phyloP scores from a whole-genome alignment of 2,888 invertebrate genomes.

The Mesodorylaimus sp. region DNA sequence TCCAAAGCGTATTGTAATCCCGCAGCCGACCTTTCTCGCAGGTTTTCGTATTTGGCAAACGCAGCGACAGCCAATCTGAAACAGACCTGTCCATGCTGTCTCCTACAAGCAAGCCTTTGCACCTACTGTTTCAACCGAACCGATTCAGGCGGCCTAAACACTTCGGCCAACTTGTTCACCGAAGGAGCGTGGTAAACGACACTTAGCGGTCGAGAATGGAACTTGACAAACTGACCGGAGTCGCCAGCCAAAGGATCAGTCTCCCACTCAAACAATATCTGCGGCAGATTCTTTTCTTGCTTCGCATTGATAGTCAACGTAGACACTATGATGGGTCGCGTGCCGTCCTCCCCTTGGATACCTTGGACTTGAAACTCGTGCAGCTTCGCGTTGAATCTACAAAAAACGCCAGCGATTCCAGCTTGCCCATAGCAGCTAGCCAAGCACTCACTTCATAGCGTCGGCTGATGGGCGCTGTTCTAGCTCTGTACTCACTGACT shows the following conservation, averaged over 20 bases:
- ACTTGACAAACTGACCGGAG: conserved; percentile 63
- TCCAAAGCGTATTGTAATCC: conserved; percentile 83
- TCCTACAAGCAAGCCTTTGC: too few relatives aligned
- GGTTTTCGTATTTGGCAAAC: conserved; percentile 54
- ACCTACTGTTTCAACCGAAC: conserved; percentile 63
- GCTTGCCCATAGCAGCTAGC: too few relatives aligned
- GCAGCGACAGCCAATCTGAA: conserved; percentile 69
- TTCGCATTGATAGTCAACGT: conserved; percentile 34
- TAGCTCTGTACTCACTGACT: conserved; percentile 45
- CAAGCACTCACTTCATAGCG: conserved; percentile 48
- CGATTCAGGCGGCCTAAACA: conserved; percentile 60
- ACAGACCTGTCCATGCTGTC: too few relatives aligned
- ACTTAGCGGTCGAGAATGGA: conserved; percentile 61
- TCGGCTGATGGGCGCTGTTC: conserved; percentile 57
- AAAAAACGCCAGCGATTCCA: too few relatives aligned
- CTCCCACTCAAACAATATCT: conserved; percentile 68
- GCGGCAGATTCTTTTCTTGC: conserved; percentile 35
- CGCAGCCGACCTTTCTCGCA: conserved; percentile 75
- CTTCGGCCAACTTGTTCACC: conserved; percentile 59
- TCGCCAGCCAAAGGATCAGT: conserved; percentile 55
- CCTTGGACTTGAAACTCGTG: conserved; percentile 50
- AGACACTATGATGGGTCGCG: conserved; percentile 49
- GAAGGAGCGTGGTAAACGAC: conserved; percentile 78
- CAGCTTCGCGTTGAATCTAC: conserved; percentile 47
- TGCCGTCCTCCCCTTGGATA: conserved; percentile 25